These are phyloP conservation scores for Stenodema calcarata DNA, from an alignment of 2,888 invertebrate genomes.

Conservation along the genomic window DNA sequence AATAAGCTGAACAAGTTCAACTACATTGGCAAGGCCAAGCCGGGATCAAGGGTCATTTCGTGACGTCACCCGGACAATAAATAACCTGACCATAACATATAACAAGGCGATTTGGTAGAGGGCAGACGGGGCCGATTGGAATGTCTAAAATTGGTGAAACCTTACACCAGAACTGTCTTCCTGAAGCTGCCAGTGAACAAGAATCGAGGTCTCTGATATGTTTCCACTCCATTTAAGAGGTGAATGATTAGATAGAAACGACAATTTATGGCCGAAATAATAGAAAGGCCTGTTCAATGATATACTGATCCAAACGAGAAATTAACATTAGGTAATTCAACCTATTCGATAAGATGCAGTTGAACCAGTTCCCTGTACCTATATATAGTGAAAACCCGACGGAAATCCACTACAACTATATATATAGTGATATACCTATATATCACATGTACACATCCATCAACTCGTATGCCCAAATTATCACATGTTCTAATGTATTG, in stretches of 20 bases:
- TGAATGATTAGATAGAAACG: background rate
- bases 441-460: no score
- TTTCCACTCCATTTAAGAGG: background rate
- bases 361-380: no score
- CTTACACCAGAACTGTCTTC: background rate
- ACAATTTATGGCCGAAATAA: background rate
- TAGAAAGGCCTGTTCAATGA: background rate
- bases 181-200: background rate
- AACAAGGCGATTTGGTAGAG: background rate
- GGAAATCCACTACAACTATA: no score
- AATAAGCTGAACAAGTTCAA: background rate
- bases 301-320: background rate
- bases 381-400: no score
- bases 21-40: conserved; percentile 14
- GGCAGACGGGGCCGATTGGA: background rate
- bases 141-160: background rate
- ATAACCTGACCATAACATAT: conserved; percentile 9
- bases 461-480: no score
- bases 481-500: no score
- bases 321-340: no score
- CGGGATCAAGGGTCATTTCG: background rate
- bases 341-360: no score
- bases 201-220: background rate
- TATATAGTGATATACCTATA: no score
- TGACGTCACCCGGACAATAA: conserved; percentile 11